phyloP scores from a whole-genome alignment of 2,797 vertebrate genomes.

The Galagoides demidoff region DNA sequence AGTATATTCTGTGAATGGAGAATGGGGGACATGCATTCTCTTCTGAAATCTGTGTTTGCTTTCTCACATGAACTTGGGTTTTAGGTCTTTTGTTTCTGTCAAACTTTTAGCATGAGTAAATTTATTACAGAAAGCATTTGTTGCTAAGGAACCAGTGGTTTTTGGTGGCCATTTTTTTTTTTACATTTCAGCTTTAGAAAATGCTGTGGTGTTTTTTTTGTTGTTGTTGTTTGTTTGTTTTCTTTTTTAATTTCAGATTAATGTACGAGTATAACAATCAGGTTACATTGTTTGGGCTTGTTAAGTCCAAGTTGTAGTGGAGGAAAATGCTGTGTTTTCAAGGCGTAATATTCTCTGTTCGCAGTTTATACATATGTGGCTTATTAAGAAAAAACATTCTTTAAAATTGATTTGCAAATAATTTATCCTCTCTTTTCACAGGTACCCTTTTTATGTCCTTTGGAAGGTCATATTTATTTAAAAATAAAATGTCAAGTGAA shows the following conservation, averaged over 20 bases:
- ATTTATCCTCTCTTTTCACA: constrained; percentile 77
- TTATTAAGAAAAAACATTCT: constrained; percentile 39
- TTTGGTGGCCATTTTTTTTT: background rate
- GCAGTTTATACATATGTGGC: constrained; percentile 20
- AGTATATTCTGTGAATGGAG: constrained; percentile 6
- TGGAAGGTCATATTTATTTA: constrained; percentile 96
- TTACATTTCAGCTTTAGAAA: constrained; percentile 45
- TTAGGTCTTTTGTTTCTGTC: constrained; percentile 50
- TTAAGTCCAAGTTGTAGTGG: no score
- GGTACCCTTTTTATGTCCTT: constrained; percentile 95
- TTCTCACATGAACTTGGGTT: background rate
- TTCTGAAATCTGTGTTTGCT: constrained; percentile 29
- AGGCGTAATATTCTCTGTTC: constrained; percentile 27
- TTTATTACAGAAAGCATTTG: constrained; percentile 56
- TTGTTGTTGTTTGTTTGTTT: no score
- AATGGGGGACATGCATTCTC: background rate
- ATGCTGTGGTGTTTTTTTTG: no score
- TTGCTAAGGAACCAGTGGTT: constrained; percentile 51
- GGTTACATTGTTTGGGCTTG: no score
- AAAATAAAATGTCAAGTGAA: constrained; percentile 96
- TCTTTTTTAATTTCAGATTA: no score
- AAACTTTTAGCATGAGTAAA: constrained; percentile 36
- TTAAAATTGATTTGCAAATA: constrained; percentile 61
- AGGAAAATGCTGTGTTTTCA: constrained; percentile 54
- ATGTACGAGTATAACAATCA: no score